Conservation (phyloP, 2,113 vertebrate genomes). For the Sterna hirundo region DNA sequence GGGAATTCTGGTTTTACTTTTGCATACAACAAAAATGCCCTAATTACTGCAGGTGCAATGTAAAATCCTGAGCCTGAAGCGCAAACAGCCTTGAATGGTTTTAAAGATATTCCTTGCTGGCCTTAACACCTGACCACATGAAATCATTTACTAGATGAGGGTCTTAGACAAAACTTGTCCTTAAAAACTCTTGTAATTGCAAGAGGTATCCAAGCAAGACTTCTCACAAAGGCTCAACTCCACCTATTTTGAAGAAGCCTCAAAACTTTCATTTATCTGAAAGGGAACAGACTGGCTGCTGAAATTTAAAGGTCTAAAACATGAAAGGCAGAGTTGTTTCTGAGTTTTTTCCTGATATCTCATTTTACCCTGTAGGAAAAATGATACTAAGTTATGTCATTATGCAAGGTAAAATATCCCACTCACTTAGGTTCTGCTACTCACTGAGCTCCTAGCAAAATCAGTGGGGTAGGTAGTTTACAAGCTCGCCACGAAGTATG, state of each 20-base stretch:
- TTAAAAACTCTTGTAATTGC: background rate
- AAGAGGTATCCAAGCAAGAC: background rate
- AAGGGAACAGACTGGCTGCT: background rate
- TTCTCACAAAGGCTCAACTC: background rate
- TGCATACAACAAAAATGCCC: background rate
- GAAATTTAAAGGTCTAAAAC: background rate
- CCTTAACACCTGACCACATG: background rate
- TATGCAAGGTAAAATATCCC: background rate
- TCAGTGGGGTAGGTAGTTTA: background rate
- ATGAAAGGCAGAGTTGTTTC: background rate
- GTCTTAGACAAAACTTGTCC: background rate
- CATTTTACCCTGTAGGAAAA: background rate
- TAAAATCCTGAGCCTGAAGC: background rate
- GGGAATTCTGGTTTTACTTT: background rate
- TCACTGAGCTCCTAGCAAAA: background rate
- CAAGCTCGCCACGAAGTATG: background rate
- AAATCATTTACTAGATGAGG: background rate
- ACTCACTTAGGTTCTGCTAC: background rate
- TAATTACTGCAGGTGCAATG: background rate
- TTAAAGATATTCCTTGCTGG: background rate
- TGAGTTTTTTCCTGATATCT: background rate
- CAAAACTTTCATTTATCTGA: background rate
- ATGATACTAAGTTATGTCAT: fast-evolving
- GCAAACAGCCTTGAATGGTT: background rate
- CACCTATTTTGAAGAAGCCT: background rate